A percentile compares a stretch with the other conserved stretches of the same genome.
These are phyloP conservation scores for Euschistus heros DNA, from an alignment of 1,140 invertebrate genomes.

Conservation along the genomic window DNA sequence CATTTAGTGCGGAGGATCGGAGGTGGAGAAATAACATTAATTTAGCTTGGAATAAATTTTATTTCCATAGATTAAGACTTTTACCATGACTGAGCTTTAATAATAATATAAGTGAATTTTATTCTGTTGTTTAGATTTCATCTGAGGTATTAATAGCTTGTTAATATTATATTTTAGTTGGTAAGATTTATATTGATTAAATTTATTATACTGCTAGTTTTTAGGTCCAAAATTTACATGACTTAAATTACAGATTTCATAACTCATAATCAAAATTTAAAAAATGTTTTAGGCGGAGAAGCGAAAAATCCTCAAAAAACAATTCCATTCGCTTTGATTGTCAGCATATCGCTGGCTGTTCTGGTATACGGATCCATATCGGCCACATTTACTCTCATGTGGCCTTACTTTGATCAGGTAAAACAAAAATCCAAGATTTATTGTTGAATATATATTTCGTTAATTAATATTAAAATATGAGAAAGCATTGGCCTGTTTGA, in stretches of 20 bases:
- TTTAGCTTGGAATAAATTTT: too few species aligned
- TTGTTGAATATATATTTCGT: not conserved
- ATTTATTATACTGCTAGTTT: too few species aligned
- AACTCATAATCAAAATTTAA: not conserved
- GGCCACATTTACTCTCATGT: slow-evolving; percentile 70
- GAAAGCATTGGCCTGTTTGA: not conserved
- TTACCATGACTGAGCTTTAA: too few species aligned
- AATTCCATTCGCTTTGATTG: slow-evolving; percentile 47
- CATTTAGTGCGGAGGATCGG: too few species aligned
- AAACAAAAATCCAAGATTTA: not conserved
- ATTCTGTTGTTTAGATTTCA: too few species aligned
- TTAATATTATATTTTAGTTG: too few species aligned
- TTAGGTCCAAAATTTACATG: not conserved
- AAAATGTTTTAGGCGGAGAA: slow-evolving; percentile 41
- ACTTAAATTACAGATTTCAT: not conserved
- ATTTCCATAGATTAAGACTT: too few species aligned
- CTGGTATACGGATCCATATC: slow-evolving; percentile 56
- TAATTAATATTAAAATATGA: not conserved
- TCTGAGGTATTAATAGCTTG: too few species aligned
- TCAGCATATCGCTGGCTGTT: slow-evolving; percentile 42
- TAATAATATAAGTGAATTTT: too few species aligned
- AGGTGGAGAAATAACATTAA: too few species aligned
- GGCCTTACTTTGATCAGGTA: slow-evolving; percentile 54
- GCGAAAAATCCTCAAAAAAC: slow-evolving; percentile 47
- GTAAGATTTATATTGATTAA: too few species aligned